phyloP scores from a whole-genome alignment of 2,888 invertebrate genomes.

The Teleogryllus oceanicus region DNA sequence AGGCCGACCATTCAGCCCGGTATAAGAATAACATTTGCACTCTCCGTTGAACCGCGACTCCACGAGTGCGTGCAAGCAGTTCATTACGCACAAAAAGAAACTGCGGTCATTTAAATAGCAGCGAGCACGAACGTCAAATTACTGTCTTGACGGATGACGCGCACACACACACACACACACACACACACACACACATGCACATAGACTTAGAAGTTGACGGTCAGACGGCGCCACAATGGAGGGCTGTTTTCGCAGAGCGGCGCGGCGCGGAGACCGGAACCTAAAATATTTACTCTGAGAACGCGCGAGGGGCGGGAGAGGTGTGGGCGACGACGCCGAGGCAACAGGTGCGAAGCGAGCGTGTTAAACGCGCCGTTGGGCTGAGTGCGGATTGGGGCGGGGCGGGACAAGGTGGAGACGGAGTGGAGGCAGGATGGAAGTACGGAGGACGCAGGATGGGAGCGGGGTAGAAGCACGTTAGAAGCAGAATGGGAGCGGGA shows the following conservation, averaged over 20 bases:
- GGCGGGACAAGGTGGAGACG: background rate
- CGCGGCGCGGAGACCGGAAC: background rate
- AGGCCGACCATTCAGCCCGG: too few species aligned
- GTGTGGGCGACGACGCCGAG: background rate
- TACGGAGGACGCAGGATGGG: too few species aligned
- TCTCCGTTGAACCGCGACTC: too few species aligned
- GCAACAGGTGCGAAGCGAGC: background rate
- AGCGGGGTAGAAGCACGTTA: too few species aligned
- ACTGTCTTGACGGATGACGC: background rate
- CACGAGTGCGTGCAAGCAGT: background rate
- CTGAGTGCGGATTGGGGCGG: background rate
- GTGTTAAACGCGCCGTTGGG: background rate
- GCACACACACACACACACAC: background rate
- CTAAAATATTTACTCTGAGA: background rate
- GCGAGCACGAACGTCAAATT: background rate
- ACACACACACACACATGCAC: too few species aligned
- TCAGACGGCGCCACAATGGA: background rate
- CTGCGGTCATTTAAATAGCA: background rate
- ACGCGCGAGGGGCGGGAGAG: background rate
- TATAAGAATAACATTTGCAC: too few species aligned
- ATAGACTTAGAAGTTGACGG: background rate
- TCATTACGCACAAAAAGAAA: conserved; percentile 18
- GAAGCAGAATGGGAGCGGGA: too few species aligned
- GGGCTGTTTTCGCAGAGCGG: conserved; percentile 1
- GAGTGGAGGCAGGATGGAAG: background rate